Conservation (phyloP, 2,888 invertebrate genomes). For the Scrobipalpa costella region DNA sequence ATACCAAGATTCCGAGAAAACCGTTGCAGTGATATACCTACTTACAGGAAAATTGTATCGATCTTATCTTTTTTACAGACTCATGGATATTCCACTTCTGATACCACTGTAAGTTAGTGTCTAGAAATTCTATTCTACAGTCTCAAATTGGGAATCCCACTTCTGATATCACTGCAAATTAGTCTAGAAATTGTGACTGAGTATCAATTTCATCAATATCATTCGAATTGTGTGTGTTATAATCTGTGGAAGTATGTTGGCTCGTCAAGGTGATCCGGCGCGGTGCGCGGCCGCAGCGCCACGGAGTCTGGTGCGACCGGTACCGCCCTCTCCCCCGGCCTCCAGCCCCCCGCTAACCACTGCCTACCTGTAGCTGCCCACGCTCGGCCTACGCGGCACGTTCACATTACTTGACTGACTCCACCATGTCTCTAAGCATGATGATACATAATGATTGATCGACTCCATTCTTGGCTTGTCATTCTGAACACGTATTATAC, state of each 20-base stretch:
- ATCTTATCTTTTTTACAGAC: neutral
- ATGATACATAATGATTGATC: conserved; percentile 55
- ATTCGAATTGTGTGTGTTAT: neutral
- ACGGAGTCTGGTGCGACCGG: conserved; percentile 59
- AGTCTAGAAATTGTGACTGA: neutral
- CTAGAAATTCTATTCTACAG: too few species aligned
- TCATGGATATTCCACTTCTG: neutral
- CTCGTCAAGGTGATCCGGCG: conserved; percentile 70
- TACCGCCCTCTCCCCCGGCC: conserved; percentile 34
- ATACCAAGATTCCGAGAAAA: conserved; percentile 5
- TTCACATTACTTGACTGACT: conserved; percentile 45
- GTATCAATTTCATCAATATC: conserved; percentile 25
- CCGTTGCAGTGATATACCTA: neutral
- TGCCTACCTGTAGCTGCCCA: conserved; percentile 53
- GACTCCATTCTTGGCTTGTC: conserved; percentile 33
- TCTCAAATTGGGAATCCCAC: neutral
- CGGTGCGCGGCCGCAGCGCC: conserved; percentile 55
- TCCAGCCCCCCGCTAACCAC: conserved; percentile 28
- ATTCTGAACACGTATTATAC: neutral
- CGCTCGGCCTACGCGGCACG: conserved; percentile 62
- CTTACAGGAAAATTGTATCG: neutral
- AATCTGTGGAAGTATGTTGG: conserved; percentile 36
- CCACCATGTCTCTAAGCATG: conserved; percentile 47
- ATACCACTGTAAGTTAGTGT: too few species aligned
- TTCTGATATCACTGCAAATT: neutral